Base-by-base conservation (phyloP, 2,113 vertebrate genomes). In the Furnarius figulus region DNA sequence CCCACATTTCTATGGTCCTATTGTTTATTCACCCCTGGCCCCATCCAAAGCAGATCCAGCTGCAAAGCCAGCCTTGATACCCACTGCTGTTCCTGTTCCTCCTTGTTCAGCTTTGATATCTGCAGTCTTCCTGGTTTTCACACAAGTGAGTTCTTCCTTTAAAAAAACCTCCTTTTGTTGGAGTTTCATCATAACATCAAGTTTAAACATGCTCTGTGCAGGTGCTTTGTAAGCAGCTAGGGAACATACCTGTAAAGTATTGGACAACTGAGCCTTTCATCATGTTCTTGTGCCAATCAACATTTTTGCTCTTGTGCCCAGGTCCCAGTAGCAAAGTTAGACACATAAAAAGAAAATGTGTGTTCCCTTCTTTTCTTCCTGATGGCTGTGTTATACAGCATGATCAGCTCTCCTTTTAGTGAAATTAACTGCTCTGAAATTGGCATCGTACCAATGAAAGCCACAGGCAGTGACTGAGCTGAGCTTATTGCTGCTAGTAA, bases 81-180 rank as follows among this genome's bases (percentile, higher is more conserved):
- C 35, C 24, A 15, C 10, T 33, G n/a, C 62, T 71, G n/a, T 14
- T 76, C 58, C 73, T 63, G 61, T 47, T 66, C 9, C 5, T 33
- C 52, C 55, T 40, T 0, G 1, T 9, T 50, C 0, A 0, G 27
- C 27, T 68, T 46, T 23, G 22, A 4, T 56, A 59, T 30, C 58
- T 83, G 37, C 10, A 6, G 25, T 40, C 47, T 61, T 56, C 47
- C 12, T 0, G 0, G 20, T 65, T 89, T 83, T 49, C 59, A 90
- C 6, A 4, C 49, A 63, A 23, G 23, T 6, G 47, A 83, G 22
- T 28, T 88, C 53, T 42, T 84, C 31, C 73, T 55, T 67, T 20
- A 15, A 63, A 73, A 73, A 22, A 0, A 42, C 21, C 17, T 77
- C 33, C 20, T 77, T 65, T 47, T 78, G 31, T 20, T 74, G 44